Evolutionary conservation across 2,888 invertebrate species (phyloP).

Genomic region (Clunio marinus): DNA sequence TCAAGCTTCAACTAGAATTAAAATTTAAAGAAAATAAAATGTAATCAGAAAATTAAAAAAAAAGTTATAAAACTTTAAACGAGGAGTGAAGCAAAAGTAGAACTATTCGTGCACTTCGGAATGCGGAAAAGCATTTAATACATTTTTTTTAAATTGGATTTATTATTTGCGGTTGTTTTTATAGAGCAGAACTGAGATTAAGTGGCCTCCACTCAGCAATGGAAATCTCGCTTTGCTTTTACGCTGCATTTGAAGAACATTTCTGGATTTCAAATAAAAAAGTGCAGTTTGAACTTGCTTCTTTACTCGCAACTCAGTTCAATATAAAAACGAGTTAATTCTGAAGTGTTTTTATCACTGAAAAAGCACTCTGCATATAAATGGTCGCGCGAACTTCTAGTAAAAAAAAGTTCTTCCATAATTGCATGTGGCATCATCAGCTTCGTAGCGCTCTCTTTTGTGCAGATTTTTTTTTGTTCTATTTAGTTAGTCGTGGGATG

Average conservation of each 20-base stretch:
- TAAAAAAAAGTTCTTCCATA: neutral
- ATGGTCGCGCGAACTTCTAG: neutral
- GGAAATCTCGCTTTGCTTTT: neutral
- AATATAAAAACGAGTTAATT: neutral
- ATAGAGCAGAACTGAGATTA: conserved; percentile 17
- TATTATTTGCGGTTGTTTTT: conserved; percentile 33
- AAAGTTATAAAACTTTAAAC: too few relatives aligned
- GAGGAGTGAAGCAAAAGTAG: neutral
- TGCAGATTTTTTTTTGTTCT: neutral
- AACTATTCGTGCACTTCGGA: neutral
- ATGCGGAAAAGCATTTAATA: neutral
- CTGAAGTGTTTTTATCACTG: neutral
- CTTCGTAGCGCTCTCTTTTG: neutral
- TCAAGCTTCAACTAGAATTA: too few relatives aligned
- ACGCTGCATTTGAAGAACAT: neutral
- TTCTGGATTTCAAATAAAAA: conserved; percentile 1
- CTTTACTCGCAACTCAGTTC: neutral
- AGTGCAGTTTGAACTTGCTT: neutral
- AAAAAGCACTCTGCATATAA: conserved; percentile 13
- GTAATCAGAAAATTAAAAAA: neutral
- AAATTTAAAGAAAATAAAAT: neutral
- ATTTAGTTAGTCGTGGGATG: too few relatives aligned
- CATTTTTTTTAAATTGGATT: conserved; percentile 27
- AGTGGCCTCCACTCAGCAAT: conserved; percentile 18
- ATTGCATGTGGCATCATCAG: conserved; percentile 34